A percentile compares a stretch with the other conserved stretches of the same genome.
Evolutionary conservation across 1,140 invertebrate genomes (phyloP).

Genomic region (Drosophila varians): DNA sequence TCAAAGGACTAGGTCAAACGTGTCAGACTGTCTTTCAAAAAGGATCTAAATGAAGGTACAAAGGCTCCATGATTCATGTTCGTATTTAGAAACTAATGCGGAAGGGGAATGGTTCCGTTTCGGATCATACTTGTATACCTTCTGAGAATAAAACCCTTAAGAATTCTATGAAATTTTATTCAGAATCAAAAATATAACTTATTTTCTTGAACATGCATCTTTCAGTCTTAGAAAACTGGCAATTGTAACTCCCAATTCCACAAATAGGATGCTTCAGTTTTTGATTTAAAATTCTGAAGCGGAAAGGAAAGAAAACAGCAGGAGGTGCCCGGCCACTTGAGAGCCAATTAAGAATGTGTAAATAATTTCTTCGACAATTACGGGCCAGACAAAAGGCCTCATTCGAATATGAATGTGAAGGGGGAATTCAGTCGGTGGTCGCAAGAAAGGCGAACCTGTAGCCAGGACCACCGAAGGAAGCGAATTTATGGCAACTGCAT

Average conservation of each 20-base stretch:
- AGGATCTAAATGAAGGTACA: neutral
- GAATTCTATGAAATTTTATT: too few relatives aligned
- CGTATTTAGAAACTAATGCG: neutral
- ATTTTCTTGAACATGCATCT: too few relatives aligned
- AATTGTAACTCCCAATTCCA: too few relatives aligned
- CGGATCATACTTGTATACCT: too few relatives aligned
- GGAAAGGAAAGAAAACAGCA: conserved; percentile 6
- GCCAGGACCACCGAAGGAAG: conserved; percentile 23
- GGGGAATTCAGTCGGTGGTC: neutral
- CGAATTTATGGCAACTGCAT: conserved; percentile 71
- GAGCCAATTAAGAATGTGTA: conserved; percentile 80
- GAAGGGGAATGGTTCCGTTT: too few relatives aligned
- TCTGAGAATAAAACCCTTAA: too few relatives aligned
- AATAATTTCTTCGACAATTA: conserved; percentile 77
- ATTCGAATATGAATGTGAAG: conserved; percentile 39
- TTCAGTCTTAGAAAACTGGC: neutral
- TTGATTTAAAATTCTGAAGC: conserved; percentile 8
- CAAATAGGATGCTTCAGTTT: conserved; percentile 3
- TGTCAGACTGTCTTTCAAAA: neutral
- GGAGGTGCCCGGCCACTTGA: conserved; percentile 72
- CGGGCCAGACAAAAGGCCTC: conserved; percentile 53
- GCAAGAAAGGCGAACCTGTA: conserved; percentile 46
- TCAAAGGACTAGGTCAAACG: conserved; percentile 37
- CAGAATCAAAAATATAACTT: too few relatives aligned
- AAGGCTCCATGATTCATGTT: neutral